Conservation (phyloP, 92 coral and sea anemone species). For the Porites cylindrica region DNA sequence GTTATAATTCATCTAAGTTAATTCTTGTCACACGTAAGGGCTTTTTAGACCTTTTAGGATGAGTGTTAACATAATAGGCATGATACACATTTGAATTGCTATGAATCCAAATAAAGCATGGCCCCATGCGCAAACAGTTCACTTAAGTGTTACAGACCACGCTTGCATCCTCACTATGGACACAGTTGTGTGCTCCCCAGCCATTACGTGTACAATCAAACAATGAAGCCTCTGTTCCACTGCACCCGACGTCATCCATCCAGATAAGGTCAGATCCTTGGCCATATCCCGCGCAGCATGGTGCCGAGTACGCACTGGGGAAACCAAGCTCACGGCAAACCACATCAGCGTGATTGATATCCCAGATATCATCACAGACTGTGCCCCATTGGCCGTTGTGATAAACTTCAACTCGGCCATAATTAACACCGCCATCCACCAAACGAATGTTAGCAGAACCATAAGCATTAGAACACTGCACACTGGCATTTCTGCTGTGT, state of each 20-base stretch:
- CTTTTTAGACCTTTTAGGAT: too few species aligned
- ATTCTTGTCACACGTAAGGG: too few species aligned
- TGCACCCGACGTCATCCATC: not conserved
- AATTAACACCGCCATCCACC: not conserved
- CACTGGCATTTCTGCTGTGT: constrained; percentile 10
- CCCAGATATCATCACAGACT: not conserved
- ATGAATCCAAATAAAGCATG: too few species aligned
- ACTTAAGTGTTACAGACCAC: not conserved
- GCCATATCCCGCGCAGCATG: not conserved
- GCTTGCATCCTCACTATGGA: not conserved
- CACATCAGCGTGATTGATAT: not conserved
- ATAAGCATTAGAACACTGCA: too few species aligned
- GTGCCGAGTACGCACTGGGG: not conserved
- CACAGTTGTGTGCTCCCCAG: not conserved
- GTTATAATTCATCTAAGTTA: too few species aligned
- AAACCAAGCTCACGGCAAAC: constrained; percentile 8
- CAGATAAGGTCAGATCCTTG: constrained; percentile 1
- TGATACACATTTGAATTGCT: too few species aligned
- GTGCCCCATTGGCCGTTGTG: constrained; percentile 9
- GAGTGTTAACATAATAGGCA: too few species aligned
- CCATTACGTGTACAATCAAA: not conserved
- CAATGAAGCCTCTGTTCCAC: not conserved
- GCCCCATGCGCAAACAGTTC: too few species aligned
- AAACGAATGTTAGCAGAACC: not conserved
- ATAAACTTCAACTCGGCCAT: constrained; percentile 27